Evolutionary conservation across 1,140 invertebrate genomes (phyloP).

Genomic region (Drosophila eugracilis): DNA sequence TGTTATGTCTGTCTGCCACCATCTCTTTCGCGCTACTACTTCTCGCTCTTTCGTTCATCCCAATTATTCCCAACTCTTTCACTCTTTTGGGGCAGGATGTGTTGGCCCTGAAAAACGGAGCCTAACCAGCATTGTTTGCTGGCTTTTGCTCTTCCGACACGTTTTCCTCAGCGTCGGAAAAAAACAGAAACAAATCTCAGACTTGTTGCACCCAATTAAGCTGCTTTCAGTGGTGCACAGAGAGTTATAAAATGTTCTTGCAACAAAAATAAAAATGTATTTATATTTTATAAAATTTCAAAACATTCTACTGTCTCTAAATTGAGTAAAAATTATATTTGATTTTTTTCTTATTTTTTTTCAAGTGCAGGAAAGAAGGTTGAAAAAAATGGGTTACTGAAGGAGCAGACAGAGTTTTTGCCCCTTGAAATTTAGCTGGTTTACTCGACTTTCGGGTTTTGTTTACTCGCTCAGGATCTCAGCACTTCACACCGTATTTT

Average conservation of each 20-base stretch:
- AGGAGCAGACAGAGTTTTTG: neutral
- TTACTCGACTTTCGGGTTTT: slow-evolving; percentile 34
- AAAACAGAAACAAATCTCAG: neutral
- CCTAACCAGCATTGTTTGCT: slow-evolving; percentile 45
- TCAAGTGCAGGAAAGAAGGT: neutral
- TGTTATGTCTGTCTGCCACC: slow-evolving; percentile 32
- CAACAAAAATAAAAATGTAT: neutral
- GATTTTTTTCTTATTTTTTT: neutral
- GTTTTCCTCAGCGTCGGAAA: slow-evolving; percentile 22
- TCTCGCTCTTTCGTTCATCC: neutral
- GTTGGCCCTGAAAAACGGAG: slow-evolving; percentile 15
- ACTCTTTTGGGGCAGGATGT: slow-evolving; percentile 37
- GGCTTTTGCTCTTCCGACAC: slow-evolving; percentile 28
- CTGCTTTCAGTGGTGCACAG: neutral
- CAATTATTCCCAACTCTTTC: neutral
- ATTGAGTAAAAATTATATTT: neutral
- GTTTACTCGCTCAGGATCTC: slow-evolving; percentile 48
- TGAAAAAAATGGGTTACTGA: neutral
- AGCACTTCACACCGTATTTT: slow-evolving; percentile 37
- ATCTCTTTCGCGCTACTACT: neutral
- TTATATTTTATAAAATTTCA: neutral
- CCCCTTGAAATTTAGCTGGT: slow-evolving; percentile 9
- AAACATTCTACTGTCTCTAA: too few relatives aligned
- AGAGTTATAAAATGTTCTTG: neutral
- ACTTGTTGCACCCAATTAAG: slow-evolving; percentile 63